Conservation (phyloP, 2,888 invertebrate genomes). For the Amiota mariae region DNA sequence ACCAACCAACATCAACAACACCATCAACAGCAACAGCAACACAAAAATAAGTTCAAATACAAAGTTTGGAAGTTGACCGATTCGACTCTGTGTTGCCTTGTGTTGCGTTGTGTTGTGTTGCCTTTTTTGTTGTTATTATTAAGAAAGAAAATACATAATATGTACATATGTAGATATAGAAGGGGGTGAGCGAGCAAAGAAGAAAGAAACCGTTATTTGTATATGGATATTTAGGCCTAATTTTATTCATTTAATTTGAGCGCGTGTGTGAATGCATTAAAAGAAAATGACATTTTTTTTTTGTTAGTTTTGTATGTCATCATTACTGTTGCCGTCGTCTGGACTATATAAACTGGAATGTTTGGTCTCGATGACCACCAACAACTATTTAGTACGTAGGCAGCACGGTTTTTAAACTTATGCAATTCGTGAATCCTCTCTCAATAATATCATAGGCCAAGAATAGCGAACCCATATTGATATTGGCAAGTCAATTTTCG, state of each 20-base stretch:
- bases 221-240: constrained; percentile 49
- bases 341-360: neutral
- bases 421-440: too few relatives aligned
- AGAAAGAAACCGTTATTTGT: constrained; percentile 58
- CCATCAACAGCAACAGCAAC: too few relatives aligned
- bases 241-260: constrained; percentile 35
- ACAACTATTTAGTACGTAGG: too few relatives aligned
- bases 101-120: too few relatives aligned
- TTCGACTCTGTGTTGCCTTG: too few relatives aligned
- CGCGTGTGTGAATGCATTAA: constrained; percentile 13
- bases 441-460: too few relatives aligned
- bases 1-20: neutral
- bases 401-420: too few relatives aligned
- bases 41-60: neutral
- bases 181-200: constrained; percentile 4
- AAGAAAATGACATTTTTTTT: constrained; percentile 24
- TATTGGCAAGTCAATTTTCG: too few relatives aligned
- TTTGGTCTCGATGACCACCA: neutral
- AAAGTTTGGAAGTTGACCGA: constrained; percentile 5
- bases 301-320: neutral
- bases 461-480: too few relatives aligned
- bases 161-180: too few relatives aligned
- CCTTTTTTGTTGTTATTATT: too few relatives aligned
- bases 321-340: neutral
- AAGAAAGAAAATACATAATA: too few relatives aligned